A percentile compares a stretch with the other conserved stretches of the same genome.
Evolutionary conservation across 2,797 vertebrate species (phyloP).

Genomic region (Apogon talboti): DNA sequence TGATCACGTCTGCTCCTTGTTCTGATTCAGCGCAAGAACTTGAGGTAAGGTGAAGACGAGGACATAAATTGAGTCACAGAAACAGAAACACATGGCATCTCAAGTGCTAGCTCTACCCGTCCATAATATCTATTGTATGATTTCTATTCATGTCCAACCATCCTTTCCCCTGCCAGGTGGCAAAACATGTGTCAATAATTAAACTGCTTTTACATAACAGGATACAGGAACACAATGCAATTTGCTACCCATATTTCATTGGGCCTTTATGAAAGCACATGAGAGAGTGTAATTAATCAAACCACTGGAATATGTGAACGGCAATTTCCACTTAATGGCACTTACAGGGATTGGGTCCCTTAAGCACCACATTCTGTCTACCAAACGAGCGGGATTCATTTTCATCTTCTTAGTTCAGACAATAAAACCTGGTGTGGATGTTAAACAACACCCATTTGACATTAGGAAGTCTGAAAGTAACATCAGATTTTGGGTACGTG

Average conservation of each 20-base stretch:
- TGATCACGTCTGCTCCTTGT: slow-evolving; percentile 37
- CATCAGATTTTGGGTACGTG: slow-evolving; percentile 22
- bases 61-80: slow-evolving; percentile 54
- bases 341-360: slow-evolving; percentile 88
- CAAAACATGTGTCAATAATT: slow-evolving; percentile 88
- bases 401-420: slow-evolving; percentile 81
- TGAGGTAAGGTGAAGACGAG: slow-evolving; percentile 47
- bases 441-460: slow-evolving; percentile 81
- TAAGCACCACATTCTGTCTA: slow-evolving; percentile 85
- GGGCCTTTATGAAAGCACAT: slow-evolving; percentile 85
- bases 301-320: slow-evolving; percentile 88
- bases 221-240: slow-evolving; percentile 85
- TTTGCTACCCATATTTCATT: slow-evolving; percentile 86
- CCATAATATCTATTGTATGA: slow-evolving; percentile 73
- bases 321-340: slow-evolving; percentile 88
- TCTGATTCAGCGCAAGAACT: slow-evolving; percentile 49
- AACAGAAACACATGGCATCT: slow-evolving; percentile 70
- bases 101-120: slow-evolving; percentile 57
- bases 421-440: slow-evolving; percentile 80
- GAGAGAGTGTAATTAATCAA: slow-evolving; percentile 87
- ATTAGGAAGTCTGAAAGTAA: slow-evolving; percentile 58
- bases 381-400: slow-evolving; percentile 84
- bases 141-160: slow-evolving; percentile 79
- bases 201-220: slow-evolving; percentile 86
- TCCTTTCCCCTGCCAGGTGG: slow-evolving; percentile 83